Conservation (phyloP, 2,888 invertebrate species). For the Bedellia somnulentella region DNA sequence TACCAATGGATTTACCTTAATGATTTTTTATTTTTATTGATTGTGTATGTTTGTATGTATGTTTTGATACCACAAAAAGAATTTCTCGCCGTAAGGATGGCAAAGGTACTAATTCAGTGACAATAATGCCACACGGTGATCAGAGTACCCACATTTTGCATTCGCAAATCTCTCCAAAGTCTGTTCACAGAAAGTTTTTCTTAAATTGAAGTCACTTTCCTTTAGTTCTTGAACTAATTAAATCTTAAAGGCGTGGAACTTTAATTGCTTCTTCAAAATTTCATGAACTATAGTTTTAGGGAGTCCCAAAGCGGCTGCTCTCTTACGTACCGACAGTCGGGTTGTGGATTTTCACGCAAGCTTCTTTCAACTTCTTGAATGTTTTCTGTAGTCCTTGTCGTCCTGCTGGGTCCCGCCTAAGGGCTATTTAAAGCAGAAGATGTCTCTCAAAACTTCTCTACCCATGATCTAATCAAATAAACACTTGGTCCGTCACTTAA, state of each 20-base stretch:
- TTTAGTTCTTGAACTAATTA: conserved; percentile 1
- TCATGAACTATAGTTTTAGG: conserved; percentile 6
- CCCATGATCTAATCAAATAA: conserved; percentile 3
- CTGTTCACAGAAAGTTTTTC: conserved; percentile 5
- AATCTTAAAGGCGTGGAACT: conserved; percentile 5
- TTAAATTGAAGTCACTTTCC: conserved; percentile 1
- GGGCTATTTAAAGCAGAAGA: conserved; percentile 8
- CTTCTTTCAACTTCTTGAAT: conserved; percentile 7
- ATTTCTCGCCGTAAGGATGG: no score
- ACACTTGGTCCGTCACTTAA: no score
- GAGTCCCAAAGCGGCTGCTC: conserved; percentile 6
- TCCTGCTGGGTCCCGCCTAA: no score
- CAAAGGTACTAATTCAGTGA: no score
- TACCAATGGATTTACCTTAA: no score
- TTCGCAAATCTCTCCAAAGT: conserved; percentile 4
- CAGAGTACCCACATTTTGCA: no score
- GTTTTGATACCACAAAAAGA: no score
- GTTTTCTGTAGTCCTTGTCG: conserved; percentile 8
- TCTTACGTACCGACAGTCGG: conserved; percentile 6
- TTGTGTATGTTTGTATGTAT: no score
- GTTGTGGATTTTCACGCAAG: conserved; percentile 4
- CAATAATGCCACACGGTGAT: no score
- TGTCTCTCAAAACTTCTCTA: conserved; percentile 9
- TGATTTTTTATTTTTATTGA: no score
- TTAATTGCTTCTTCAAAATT: conserved; percentile 6